Conservation (phyloP, 1,140 invertebrate species). For the Drosophila murphyi region DNA sequence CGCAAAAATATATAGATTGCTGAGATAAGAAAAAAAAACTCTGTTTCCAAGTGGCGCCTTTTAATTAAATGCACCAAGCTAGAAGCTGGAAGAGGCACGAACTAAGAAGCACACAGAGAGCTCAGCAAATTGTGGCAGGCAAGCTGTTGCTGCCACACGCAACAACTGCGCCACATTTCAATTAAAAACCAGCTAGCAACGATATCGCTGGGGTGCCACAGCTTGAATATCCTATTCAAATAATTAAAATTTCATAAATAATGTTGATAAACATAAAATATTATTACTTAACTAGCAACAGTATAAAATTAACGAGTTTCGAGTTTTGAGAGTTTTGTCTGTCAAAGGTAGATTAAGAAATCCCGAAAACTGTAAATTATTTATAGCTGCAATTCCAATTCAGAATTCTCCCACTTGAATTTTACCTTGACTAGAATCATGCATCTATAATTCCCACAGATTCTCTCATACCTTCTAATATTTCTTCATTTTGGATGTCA, state of each 20-base stretch:
- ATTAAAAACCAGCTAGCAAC: constrained; percentile 33
- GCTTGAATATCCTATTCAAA: constrained; percentile 1
- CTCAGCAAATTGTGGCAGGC: constrained; percentile 17
- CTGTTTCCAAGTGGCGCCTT: constrained; percentile 56
- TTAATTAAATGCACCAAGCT: constrained; percentile 60
- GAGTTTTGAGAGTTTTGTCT: too few species aligned
- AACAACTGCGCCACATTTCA: constrained; percentile 40
- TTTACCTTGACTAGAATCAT: too few species aligned
- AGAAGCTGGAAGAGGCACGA: constrained; percentile 11
- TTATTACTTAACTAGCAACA: too few species aligned
- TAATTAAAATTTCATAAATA: not conserved
- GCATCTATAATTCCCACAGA: too few species aligned
- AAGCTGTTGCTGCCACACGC: constrained; percentile 42
- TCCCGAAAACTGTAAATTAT: too few species aligned
- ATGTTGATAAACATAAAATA: too few species aligned
- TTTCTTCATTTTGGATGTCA: too few species aligned
- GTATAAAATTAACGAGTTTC: too few species aligned
- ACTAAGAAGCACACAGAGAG: not conserved
- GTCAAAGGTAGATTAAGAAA: too few species aligned
- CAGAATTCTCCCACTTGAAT: too few species aligned
- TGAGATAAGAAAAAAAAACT: constrained; percentile 52
- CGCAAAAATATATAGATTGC: constrained; percentile 48
- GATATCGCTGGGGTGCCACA: not conserved
- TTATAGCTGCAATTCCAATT: too few species aligned
- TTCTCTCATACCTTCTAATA: too few species aligned